Evolutionary conservation across 2,113 vertebrate genomes (phyloP).

Genomic region (Crypturellus undulatus): DNA sequence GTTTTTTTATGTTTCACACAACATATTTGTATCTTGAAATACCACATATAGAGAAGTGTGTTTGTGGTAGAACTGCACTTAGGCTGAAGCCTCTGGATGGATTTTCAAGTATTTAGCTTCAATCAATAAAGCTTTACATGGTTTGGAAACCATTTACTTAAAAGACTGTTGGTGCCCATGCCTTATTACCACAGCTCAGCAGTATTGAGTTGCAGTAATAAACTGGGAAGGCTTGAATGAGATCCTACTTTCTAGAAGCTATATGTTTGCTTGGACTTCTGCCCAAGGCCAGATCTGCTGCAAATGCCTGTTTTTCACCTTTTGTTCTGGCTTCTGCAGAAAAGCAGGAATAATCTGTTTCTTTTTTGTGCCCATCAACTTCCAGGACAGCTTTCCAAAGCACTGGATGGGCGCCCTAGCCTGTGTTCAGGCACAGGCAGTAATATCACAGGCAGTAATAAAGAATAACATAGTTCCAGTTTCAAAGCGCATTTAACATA

Average conservation of each 20-base stretch:
- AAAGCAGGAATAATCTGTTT: background rate
- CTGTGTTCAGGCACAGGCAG: no score
- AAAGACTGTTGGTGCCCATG: background rate
- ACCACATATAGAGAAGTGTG: background rate
- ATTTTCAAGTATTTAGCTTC: background rate
- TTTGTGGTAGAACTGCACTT: background rate
- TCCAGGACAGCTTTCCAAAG: slow-evolving; percentile 2
- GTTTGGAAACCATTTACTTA: background rate
- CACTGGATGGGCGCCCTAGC: background rate
- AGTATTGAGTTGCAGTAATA: background rate
- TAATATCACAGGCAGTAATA: background rate
- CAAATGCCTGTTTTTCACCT: background rate
- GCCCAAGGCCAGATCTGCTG: slow-evolving; percentile 14
- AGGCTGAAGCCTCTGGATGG: background rate
- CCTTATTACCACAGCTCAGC: background rate
- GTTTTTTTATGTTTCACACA: background rate
- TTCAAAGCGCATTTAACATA: background rate
- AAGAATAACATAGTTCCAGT: background rate
- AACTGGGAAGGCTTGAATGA: background rate
- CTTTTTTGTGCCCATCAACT: background rate
- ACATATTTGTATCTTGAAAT: background rate
- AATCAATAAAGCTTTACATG: background rate
- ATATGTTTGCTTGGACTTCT: slow-evolving; percentile 14
- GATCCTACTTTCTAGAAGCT: slow-evolving; percentile 21
- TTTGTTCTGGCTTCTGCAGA: slow-evolving; percentile 38